phyloP scores from a whole-genome alignment of 2,113 vertebrate species.

The Dipodomys spectabilis region DNA sequence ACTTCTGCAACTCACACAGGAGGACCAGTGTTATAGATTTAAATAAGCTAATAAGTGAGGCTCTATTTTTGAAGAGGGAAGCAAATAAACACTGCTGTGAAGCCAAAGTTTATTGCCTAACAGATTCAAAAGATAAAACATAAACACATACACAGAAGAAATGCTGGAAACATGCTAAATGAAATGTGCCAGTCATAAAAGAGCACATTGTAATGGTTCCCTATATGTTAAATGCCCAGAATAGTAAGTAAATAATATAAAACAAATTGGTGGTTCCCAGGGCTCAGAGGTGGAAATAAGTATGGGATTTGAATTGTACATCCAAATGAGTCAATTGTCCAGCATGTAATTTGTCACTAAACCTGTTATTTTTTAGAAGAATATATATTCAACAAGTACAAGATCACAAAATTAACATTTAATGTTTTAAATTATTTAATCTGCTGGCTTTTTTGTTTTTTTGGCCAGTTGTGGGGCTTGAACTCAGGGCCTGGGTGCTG shows the following conservation, averaged over 20 bases:
- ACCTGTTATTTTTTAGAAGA: background rate
- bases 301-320: background rate
- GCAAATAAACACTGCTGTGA: slow-evolving; percentile 35
- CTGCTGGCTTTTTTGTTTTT: background rate
- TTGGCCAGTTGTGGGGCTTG: no score
- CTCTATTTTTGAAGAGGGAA: background rate
- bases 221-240: background rate
- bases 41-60: slow-evolving; percentile 29
- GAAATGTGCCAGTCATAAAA: slow-evolving; percentile 27
- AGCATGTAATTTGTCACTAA: slow-evolving; percentile 19
- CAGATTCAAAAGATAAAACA: slow-evolving; percentile 43
- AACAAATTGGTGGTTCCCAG: background rate
- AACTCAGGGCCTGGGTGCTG: no score
- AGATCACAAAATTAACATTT: slow-evolving; percentile 19
- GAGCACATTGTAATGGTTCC: background rate
- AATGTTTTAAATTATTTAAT: slow-evolving; percentile 1
- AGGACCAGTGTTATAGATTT: slow-evolving; percentile 15
- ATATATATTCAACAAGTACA: slow-evolving; percentile 1
- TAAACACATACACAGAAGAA: background rate
- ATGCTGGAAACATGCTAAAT: background rate
- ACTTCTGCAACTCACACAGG: background rate
- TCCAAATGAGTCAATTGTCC: background rate
- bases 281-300: background rate
- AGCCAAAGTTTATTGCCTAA: slow-evolving; percentile 17
- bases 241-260: background rate